Percentiles rank a stretch among this genome's conserved stretches.
phyloP scores from a whole-genome alignment of 2,888 invertebrate genomes.

The Eilema depressum region DNA sequence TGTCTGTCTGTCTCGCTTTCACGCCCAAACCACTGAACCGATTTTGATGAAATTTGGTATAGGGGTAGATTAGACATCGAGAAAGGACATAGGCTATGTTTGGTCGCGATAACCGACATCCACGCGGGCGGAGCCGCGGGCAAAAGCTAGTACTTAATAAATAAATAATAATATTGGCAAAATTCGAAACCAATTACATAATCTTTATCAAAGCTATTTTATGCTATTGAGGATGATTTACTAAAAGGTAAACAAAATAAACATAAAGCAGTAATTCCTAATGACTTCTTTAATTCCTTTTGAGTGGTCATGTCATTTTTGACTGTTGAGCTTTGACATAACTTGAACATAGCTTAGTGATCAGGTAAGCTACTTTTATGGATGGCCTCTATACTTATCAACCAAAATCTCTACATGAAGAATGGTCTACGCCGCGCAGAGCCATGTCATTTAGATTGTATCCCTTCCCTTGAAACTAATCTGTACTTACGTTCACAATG shows the following conservation, averaged over 20 bases:
- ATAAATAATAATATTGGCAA: no score
- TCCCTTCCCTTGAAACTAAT: conserved; percentile 82
- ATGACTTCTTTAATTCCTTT: not conserved
- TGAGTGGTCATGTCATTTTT: not conserved
- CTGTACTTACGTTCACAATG: conserved; percentile 67
- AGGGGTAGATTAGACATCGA: no score
- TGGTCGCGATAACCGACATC: no score
- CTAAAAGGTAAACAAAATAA: not conserved
- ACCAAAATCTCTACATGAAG: conserved; percentile 80
- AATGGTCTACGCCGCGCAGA: conserved; percentile 71
- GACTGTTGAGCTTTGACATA: not conserved
- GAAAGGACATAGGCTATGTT: no score
- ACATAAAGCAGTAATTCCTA: not conserved
- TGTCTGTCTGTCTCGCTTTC: no score
- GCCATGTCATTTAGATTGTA: conserved; percentile 84
- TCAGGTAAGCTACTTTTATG: conserved; percentile 58
- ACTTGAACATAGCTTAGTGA: not conserved
- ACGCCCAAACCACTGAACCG: no score
- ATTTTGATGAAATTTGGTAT: no score
- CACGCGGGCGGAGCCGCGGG: no score
- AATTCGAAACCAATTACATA: not conserved
- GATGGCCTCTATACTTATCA: conserved; percentile 78
- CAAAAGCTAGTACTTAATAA: no score
- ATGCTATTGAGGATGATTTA: no score
- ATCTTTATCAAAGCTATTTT: not conserved